These are phyloP conservation scores for Pseudococcus longispinus DNA, from an alignment of 2,888 invertebrate genomes.

Conservation along the genomic window DNA sequence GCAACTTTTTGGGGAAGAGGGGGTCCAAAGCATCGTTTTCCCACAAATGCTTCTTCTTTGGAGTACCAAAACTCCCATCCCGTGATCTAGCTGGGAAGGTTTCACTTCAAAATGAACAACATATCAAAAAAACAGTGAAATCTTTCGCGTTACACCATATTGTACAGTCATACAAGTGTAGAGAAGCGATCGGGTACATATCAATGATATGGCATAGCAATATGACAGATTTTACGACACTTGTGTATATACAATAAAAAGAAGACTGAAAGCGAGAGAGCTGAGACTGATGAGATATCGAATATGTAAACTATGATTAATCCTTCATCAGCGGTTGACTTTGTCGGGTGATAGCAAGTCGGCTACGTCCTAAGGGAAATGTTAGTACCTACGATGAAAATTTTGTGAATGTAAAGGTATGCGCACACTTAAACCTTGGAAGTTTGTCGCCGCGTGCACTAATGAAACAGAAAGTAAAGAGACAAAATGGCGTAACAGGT, in stretches of 20 bases:
- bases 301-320: slow-evolving; percentile 10
- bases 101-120: too few relatives aligned
- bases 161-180: background rate
- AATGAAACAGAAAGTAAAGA: slow-evolving; percentile 52
- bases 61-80: too few relatives aligned
- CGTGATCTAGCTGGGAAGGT: too few relatives aligned
- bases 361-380: background rate
- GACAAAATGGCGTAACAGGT: slow-evolving; percentile 55
- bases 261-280: background rate
- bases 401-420: slow-evolving; percentile 30
- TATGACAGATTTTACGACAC: background rate
- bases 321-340: background rate
- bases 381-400: background rate
- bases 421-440: slow-evolving; percentile 47
- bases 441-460: slow-evolving; percentile 39
- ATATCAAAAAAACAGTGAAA: too few relatives aligned
- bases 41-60: too few relatives aligned
- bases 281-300: background rate
- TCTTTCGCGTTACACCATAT: too few relatives aligned
- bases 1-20: too few relatives aligned
- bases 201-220: background rate
- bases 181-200: background rate
- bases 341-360: slow-evolving; percentile 6
- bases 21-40: too few relatives aligned
- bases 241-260: background rate